Evolutionary conservation across 2,113 vertebrate genomes (phyloP).

Genomic region (Chrysemys picta): DNA sequence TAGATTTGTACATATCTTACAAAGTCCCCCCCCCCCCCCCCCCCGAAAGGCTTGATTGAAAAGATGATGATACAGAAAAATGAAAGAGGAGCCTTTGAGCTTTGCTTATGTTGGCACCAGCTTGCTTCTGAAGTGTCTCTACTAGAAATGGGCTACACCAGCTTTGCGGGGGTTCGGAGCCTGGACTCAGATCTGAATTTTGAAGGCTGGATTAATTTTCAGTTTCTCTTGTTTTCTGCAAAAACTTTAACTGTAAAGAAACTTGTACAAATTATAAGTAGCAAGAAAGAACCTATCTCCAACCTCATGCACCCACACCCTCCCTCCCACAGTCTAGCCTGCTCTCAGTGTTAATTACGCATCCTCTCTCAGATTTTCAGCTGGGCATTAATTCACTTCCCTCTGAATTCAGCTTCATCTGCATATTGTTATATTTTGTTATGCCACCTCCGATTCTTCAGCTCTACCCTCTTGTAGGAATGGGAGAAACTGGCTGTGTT

Average conservation of each 20-base stretch:
- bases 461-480: not conserved
- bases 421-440: not conserved
- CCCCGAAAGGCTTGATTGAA: not conserved
- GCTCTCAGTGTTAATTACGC: not conserved
- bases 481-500: not conserved
- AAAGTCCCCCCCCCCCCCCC: too few species aligned
- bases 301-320: not conserved
- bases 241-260: not conserved
- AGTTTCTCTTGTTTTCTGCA: not conserved
- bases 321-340: not conserved
- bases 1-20: not conserved
- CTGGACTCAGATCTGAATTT: not conserved
- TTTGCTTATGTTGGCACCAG: slow-evolving; percentile 7
- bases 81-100: not conserved
- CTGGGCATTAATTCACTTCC: not conserved
- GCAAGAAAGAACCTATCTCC: not conserved
- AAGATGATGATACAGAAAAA: not conserved
- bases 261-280: not conserved
- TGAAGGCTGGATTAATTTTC: not conserved
- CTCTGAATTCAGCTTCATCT: not conserved
- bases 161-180: not conserved
- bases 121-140: not conserved
- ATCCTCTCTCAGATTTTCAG: not conserved
- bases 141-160: not conserved
- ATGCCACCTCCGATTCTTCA: not conserved